These are phyloP conservation scores for Lithophane socia DNA, from an alignment of 2,888 invertebrate genomes.

Conservation along the genomic window DNA sequence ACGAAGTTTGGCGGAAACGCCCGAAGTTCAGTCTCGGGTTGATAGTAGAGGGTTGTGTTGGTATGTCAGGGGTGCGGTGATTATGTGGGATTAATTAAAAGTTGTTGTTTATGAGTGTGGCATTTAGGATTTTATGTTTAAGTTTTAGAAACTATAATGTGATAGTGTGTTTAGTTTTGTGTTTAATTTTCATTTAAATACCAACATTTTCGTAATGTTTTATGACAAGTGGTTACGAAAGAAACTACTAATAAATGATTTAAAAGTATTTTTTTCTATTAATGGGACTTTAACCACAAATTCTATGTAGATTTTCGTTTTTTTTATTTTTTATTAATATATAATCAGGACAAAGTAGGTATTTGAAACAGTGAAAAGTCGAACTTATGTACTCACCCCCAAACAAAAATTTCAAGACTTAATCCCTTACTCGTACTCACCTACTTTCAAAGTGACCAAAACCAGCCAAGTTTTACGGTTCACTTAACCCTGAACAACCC, in stretches of 20 bases:
- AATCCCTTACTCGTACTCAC: conserved; percentile 61
- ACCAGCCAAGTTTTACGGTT: conserved; percentile 28
- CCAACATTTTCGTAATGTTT: background rate
- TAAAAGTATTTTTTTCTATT: background rate
- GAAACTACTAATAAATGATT: background rate
- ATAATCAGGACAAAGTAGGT: background rate
- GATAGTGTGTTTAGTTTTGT: background rate
- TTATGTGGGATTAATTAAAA: conserved; percentile 59
- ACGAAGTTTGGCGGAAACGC: conserved; percentile 52
- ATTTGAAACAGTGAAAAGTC: background rate
- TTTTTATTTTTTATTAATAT: background rate
- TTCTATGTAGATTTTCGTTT: no score
- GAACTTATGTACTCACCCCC: background rate
- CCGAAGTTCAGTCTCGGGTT: conserved; percentile 52
- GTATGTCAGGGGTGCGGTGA: conserved; percentile 29
- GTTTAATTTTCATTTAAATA: background rate
- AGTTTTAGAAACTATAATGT: conserved; percentile 10
- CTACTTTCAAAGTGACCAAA: conserved; percentile 63
- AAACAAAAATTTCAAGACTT: conserved; percentile 55
- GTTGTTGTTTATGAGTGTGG: conserved; percentile 42
- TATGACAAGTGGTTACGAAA: background rate
- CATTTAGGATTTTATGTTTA: conserved; percentile 15
- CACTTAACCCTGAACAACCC: conserved; percentile 12
- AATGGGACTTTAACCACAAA: background rate
- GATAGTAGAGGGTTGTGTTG: conserved; percentile 38